phyloP scores from a whole-genome alignment of 2,888 invertebrate genomes.

The Lamellibrachia satsuma region DNA sequence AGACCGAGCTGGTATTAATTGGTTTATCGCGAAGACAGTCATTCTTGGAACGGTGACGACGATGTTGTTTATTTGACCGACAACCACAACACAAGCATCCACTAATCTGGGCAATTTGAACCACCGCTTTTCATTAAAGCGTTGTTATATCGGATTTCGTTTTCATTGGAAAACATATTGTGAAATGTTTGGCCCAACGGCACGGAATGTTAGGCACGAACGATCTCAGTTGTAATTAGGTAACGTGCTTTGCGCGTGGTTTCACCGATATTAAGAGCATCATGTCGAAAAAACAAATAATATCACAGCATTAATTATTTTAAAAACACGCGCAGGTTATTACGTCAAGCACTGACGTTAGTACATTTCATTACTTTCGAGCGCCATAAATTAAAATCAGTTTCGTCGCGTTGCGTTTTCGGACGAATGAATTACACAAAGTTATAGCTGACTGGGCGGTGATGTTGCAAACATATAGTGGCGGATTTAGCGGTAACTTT shows the following conservation, averaged over 20 bases:
- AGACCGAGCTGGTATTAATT: background rate
- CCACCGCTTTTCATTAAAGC: background rate
- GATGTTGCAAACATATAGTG: too few species aligned
- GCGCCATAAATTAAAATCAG: too few species aligned
- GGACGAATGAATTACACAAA: too few species aligned
- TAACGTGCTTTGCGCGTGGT: background rate
- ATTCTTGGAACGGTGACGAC: conserved; percentile 4
- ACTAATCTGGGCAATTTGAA: conserved; percentile 4
- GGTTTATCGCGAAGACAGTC: background rate
- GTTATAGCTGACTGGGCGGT: too few species aligned
- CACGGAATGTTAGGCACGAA: background rate
- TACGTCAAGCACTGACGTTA: too few species aligned
- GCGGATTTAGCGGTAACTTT: too few species aligned
- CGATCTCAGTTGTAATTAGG: background rate
- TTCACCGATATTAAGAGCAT: background rate
- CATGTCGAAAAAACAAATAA: background rate
- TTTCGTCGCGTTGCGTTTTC: too few species aligned
- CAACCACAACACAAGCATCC: background rate
- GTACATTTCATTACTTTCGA: too few species aligned
- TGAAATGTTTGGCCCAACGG: background rate
- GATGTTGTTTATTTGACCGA: background rate
- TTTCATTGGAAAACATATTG: background rate
- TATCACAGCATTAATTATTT: too few species aligned
- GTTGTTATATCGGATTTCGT: background rate
- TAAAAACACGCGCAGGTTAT: too few species aligned